phyloP scores from a whole-genome alignment of 2,113 vertebrate genomes.

The Mastomys natalensis region DNA sequence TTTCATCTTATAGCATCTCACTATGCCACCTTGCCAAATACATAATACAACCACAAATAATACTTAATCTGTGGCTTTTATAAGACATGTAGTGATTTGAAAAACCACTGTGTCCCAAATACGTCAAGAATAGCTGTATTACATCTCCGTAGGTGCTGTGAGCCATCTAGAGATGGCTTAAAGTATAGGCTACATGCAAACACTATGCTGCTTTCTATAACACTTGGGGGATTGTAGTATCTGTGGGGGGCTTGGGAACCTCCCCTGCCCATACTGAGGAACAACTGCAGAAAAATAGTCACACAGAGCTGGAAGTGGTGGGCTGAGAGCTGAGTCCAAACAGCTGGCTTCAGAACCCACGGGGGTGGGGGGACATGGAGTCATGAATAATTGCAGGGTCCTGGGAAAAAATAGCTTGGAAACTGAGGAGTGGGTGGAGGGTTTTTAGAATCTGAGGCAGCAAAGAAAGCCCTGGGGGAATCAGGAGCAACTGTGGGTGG shows the following conservation, averaged over 20 bases:
- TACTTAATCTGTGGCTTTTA: background rate
- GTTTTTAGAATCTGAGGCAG: background rate
- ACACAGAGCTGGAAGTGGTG: background rate
- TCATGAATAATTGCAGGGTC: background rate
- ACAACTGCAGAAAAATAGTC: background rate
- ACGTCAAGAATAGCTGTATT: background rate
- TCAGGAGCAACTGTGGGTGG: background rate
- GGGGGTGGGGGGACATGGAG: background rate
- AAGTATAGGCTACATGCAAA: background rate
- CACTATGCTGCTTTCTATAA: background rate
- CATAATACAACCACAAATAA: background rate
- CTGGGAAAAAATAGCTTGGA: background rate
- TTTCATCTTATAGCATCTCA: too few species aligned
- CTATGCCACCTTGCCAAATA: too few species aligned
- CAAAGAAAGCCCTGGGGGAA: background rate
- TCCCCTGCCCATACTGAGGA: background rate
- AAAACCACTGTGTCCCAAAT: background rate
- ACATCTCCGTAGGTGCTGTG: background rate
- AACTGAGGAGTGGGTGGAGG: background rate
- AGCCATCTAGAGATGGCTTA: background rate
- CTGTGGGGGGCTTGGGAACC: background rate
- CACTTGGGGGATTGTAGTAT: background rate
- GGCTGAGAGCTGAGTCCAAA: background rate
- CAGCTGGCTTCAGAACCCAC: background rate
- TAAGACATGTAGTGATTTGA: background rate